Percentiles rank a stretch among this genome's conserved stretches.
These are phyloP conservation scores for Eucriotettix oculatus DNA, from an alignment of 2,888 invertebrate species.

Conservation along the genomic window DNA sequence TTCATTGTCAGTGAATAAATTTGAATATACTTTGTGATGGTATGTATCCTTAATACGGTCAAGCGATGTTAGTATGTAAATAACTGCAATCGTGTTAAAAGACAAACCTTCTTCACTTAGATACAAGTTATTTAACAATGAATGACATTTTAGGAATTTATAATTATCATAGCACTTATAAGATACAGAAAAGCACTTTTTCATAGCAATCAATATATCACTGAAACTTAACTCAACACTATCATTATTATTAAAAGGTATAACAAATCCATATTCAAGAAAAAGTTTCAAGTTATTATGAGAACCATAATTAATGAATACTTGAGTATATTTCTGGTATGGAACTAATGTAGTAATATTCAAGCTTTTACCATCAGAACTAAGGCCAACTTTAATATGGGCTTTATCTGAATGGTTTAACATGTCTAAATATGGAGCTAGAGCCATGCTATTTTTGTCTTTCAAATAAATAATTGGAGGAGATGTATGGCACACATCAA, in stretches of 20 bases:
- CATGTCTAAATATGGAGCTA: conserved; percentile 79
- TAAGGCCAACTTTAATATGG: conserved; percentile 32
- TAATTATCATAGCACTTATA: conserved; percentile 4
- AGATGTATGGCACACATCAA: conserved; percentile 33
- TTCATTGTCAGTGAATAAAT: conserved; percentile 17
- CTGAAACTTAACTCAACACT: conserved; percentile 40
- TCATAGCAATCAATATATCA: conserved; percentile 25
- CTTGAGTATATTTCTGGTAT: conserved; percentile 48
- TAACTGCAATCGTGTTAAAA: conserved; percentile 13
- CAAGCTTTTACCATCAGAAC: conserved; percentile 28
- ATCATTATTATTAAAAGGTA: conserved; percentile 50
- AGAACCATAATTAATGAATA: conserved; percentile 78
- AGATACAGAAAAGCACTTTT: conserved; percentile 8
- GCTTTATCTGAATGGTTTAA: conserved; percentile 65
- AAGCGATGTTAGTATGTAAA: conserved; percentile 15
- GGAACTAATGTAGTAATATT: conserved; percentile 32
- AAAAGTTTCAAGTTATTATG: conserved; percentile 67
- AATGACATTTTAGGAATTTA: neutral
- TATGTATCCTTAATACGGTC: conserved; percentile 7
- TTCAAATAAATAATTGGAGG: neutral
- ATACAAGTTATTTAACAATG: conserved; percentile 2
- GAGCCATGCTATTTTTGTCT: conserved; percentile 34
- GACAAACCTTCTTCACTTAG: conserved; percentile 6
- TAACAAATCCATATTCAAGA: conserved; percentile 73
- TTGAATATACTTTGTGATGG: conserved; percentile 17